A percentile compares a stretch with the other conserved stretches of the same genome.
Conservation (phyloP, 2,797 vertebrate genomes). For the Sphenopsis melanotis region DNA sequence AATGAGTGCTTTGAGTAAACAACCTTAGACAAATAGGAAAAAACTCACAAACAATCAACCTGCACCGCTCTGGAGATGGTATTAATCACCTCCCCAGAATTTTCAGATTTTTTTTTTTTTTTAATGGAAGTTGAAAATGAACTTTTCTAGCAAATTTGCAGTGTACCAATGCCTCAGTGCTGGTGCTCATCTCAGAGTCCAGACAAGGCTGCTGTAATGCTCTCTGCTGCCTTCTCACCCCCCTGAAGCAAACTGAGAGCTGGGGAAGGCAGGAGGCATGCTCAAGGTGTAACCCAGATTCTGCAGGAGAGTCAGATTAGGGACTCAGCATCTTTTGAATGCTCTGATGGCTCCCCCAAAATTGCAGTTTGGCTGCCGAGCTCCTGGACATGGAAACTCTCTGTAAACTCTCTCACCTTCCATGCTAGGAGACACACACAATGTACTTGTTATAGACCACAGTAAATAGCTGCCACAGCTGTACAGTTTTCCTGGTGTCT, state of each 20-base stretch:
- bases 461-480: not conserved
- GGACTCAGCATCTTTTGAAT: not conserved
- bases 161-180: not conserved
- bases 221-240: not conserved
- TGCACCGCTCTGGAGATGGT: not conserved
- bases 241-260: not conserved
- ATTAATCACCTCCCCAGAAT: not conserved
- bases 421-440: not conserved
- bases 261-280: not conserved
- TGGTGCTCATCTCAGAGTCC: not conserved
- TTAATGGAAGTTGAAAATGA: not conserved
- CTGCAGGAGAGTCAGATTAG: not conserved
- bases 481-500: not conserved
- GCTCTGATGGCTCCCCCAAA: not conserved
- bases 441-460: fast-evolving
- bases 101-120: not conserved
- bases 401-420: not conserved
- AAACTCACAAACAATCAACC: not conserved
- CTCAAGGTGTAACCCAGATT: not conserved
- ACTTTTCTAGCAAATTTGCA: not conserved
- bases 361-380: not conserved
- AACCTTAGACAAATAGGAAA: conserved; percentile 38
- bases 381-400: not conserved
- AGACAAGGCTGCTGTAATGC: not conserved
- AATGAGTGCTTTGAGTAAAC: conserved; percentile 65